Base-by-base conservation (phyloP, 2,888 invertebrate genomes). In the Agrochola lychnidis region DNA sequence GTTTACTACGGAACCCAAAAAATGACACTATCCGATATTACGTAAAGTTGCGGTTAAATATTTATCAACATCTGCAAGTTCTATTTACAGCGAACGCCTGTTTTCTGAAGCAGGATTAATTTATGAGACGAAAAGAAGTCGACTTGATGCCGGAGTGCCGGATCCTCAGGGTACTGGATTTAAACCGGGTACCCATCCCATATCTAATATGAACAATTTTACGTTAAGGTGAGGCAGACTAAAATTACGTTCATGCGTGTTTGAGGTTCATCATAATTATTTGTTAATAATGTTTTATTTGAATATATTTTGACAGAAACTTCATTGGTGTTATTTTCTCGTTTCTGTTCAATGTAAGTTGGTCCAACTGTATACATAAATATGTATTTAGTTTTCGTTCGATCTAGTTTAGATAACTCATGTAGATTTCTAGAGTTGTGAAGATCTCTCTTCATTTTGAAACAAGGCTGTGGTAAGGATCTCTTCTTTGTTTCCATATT, bases 291-390 rank as follows among this genome's bases (percentile, higher is more conserved):
- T 42, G 30, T 30, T 30, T 30, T 30, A 42, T 53, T 66, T 40
- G 30, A 53, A 56, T 63, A 56, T 62, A 51, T 77, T 79, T 79
- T 79, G 61, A 68, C 66, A 61, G 48, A 73, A 61, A 81, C 63
- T 81, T 64, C 53, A 70, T 48, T 68, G 16, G 5, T 61, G 25
- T 67, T 66, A 56, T 71, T 70, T 53, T 79, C 36, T 30, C 36
- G 61, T 75, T 75, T 81, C 66, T 86, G 82, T 70, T 78, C 45
- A 74, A 70, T 59, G 30, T 84, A 66, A 73, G 68, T 61, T 61
- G 59, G 66, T 19, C 36, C 71, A 78, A 48, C 64, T 70, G 42
- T 75, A 42, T 70, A 71, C 42, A n/a, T 62, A 51, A 73, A 45
- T 76, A 76, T 69, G 30, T 73, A 73, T 73, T 75, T 70, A 40